These are phyloP conservation scores for Paragorgia papillata DNA, from an alignment of 92 coral and sea anemone species.

Conservation along the genomic window DNA sequence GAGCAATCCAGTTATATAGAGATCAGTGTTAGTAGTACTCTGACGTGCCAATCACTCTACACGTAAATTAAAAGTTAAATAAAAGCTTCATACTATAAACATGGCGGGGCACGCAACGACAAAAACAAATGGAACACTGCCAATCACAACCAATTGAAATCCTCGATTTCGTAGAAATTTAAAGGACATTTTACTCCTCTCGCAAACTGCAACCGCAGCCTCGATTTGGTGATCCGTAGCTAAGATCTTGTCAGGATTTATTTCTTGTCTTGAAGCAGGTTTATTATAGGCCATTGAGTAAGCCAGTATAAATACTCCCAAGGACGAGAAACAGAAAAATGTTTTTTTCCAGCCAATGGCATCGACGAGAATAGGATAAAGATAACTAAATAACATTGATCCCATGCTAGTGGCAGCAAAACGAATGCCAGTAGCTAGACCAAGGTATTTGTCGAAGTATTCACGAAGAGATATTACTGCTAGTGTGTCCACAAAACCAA, in stretches of 20 bases:
- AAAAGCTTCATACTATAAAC: too few relatives aligned
- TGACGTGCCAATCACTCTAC: too few relatives aligned
- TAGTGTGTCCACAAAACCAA: slow-evolving; percentile 2
- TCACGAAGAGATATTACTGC: slow-evolving; percentile 14
- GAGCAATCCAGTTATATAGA: too few relatives aligned
- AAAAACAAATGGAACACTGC: neutral
- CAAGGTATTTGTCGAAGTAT: slow-evolving; percentile 7
- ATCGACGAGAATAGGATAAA: slow-evolving; percentile 6
- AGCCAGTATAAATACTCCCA: neutral
- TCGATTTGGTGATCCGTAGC: neutral
- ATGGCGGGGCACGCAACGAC: too few relatives aligned
- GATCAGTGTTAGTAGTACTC: too few relatives aligned
- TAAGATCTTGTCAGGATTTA: neutral
- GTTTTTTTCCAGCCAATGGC: neutral
- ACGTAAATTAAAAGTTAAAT: too few relatives aligned
- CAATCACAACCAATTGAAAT: neutral
- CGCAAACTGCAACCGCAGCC: neutral
- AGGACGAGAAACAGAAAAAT: neutral
- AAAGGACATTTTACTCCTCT: neutral
- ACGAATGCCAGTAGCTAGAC: slow-evolving; percentile 16
- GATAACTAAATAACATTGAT: neutral
- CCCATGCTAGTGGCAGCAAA: neutral
- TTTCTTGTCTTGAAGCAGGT: neutral
- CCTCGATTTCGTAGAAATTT: neutral
- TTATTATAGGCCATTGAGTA: neutral